A percentile compares a stretch with the other conserved stretches of the same genome.
phyloP scores from a whole-genome alignment of 2,888 invertebrate species.

The Augiades crinisus region DNA sequence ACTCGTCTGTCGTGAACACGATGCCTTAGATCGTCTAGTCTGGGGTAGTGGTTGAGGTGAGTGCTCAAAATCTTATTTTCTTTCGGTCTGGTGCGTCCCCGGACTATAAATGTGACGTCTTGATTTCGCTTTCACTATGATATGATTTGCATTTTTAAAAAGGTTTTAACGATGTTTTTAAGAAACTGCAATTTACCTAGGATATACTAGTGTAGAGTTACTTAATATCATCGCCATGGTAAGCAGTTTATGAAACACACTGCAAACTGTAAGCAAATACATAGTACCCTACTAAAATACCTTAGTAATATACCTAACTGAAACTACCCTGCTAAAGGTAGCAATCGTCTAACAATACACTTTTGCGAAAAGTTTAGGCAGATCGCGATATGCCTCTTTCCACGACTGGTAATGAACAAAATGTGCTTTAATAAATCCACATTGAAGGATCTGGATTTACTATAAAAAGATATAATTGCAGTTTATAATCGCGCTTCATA shows the following conservation, averaged over 20 bases:
- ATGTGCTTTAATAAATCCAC: not conserved
- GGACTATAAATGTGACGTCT: constrained; percentile 21
- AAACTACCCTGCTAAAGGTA: too few species aligned
- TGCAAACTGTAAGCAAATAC: too few species aligned
- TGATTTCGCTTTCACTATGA: constrained; percentile 10
- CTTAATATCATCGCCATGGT: too few species aligned
- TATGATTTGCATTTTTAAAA: constrained; percentile 5
- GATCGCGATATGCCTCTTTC: not conserved
- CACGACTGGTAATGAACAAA: not conserved
- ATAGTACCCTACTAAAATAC: too few species aligned
- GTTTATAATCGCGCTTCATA: not conserved
- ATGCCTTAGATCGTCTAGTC: constrained; percentile 4
- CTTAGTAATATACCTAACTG: too few species aligned
- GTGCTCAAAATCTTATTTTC: constrained; percentile 19
- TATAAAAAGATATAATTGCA: not conserved
- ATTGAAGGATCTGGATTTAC: not conserved
- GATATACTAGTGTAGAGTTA: too few species aligned
- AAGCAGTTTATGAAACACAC: too few species aligned
- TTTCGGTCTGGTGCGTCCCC: constrained; percentile 15
- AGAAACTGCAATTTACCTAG: too few species aligned
- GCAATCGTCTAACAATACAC: too few species aligned
- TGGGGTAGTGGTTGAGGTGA: constrained; percentile 6
- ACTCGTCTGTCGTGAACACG: not conserved
- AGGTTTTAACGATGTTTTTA: not conserved
- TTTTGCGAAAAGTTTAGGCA: not conserved